phyloP scores from a whole-genome alignment of 1,140 invertebrate genomes.

The Heliothis virescens region DNA sequence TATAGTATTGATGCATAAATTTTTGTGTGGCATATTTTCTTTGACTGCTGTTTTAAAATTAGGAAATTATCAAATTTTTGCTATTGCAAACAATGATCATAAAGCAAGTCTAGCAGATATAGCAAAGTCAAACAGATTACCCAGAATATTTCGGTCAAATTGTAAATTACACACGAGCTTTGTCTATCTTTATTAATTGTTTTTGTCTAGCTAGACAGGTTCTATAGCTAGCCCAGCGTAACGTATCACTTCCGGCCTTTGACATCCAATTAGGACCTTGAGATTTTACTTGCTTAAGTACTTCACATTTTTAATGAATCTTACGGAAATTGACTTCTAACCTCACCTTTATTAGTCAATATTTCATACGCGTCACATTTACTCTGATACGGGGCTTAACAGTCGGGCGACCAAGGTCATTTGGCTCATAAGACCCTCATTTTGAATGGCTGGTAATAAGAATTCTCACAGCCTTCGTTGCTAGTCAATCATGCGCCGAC shows the following conservation, averaged over 20 bases:
- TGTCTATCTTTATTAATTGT: background rate
- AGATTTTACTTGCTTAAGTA: conserved; percentile 2
- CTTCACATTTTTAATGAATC: background rate
- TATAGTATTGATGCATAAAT: background rate
- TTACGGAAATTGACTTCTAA: background rate
- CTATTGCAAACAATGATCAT: no score
- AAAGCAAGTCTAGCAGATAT: no score
- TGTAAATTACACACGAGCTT: background rate
- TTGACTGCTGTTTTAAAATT: no score
- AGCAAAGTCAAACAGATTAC: no score
- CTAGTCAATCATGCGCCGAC: conserved; percentile 37
- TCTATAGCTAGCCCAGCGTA: conserved; percentile 1
- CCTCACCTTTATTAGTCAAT: conserved; percentile 8
- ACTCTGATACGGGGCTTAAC: background rate
- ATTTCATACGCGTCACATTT: background rate
- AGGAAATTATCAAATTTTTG: no score
- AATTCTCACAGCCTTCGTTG: conserved; percentile 42
- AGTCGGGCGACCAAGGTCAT: conserved; percentile 7
- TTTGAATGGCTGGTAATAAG: conserved; percentile 35
- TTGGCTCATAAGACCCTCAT: conserved; percentile 39
- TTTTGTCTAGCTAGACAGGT: conserved; percentile 13
- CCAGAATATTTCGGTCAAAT: background rate
- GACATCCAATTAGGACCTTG: conserved; percentile 9
- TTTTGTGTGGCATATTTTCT: background rate
- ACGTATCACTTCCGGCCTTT: conserved; percentile 24